phyloP scores from a whole-genome alignment of 2,888 invertebrate genomes.

The Drosophila lacicola region DNA sequence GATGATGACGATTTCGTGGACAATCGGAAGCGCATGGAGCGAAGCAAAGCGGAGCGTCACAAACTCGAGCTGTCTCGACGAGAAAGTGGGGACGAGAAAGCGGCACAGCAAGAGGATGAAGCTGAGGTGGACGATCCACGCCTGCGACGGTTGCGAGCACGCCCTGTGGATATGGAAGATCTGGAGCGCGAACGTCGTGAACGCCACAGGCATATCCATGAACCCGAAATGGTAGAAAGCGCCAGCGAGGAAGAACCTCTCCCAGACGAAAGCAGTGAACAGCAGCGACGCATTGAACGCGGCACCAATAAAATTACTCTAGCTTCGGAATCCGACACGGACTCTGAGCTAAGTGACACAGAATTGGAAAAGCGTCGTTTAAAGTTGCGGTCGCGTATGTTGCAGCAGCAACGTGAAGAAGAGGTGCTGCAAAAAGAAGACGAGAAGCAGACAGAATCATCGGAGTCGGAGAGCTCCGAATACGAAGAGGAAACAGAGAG shows the following conservation, averaged over 20 bases:
- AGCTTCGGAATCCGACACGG: conserved; percentile 88
- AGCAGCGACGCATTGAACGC: conserved; percentile 85
- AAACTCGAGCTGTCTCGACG: conserved; percentile 59
- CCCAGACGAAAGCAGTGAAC: conserved; percentile 81
- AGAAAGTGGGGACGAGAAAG: conserved; percentile 44
- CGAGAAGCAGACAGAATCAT: conserved; percentile 88
- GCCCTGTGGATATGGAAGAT: conserved; percentile 85
- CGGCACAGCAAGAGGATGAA: conserved; percentile 43
- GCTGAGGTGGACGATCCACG: conserved; percentile 92
- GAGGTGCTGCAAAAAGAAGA: conserved; percentile 87
- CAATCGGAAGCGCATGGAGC: conserved; percentile 84
- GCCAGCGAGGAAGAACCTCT: conserved; percentile 84
- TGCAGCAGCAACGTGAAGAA: conserved; percentile 90
- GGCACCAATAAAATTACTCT: conserved; percentile 83
- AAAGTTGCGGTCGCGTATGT: conserved; percentile 88
- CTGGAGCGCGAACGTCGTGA: conserved; percentile 85
- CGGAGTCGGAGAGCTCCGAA: conserved; percentile 90
- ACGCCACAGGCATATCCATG: conserved; percentile 88
- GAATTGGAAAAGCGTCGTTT: conserved; percentile 94
- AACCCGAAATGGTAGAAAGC: conserved; percentile 87
- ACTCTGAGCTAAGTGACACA: conserved; percentile 93
- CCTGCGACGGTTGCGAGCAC: conserved; percentile 88
- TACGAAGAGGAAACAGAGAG: conserved; percentile 94
- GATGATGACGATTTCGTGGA: conserved; percentile 95
- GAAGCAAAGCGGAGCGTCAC: conserved; percentile 69